These are phyloP conservation scores for Trichopria drosophilae DNA, from an alignment of 2,888 invertebrate genomes.

Conservation along the genomic window DNA sequence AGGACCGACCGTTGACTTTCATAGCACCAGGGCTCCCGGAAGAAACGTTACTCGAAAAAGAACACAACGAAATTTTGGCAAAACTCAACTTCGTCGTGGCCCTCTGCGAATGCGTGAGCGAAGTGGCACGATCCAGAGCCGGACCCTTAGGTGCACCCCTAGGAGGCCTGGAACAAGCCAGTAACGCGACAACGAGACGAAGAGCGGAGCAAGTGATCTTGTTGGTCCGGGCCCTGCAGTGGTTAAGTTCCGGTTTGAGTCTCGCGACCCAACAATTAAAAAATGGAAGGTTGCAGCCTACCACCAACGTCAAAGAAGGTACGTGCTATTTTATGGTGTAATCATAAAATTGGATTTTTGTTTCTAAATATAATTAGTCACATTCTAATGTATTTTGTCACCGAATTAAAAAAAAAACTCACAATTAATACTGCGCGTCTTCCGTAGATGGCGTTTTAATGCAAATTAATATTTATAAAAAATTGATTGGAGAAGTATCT, in stretches of 20 bases:
- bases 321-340: constrained; percentile 23
- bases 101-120: constrained; percentile 91
- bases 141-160: constrained; percentile 70
- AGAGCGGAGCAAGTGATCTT: constrained; percentile 82
- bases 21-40: constrained; percentile 92
- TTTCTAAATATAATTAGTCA: neutral
- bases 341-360: constrained; percentile 7
- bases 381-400: neutral
- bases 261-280: constrained; percentile 86
- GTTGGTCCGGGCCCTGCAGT: constrained; percentile 86
- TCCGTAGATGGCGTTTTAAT: too few species aligned
- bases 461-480: too few species aligned
- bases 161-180: constrained; percentile 49
- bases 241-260: constrained; percentile 91
- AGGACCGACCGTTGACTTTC: constrained; percentile 68
- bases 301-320: constrained; percentile 89
- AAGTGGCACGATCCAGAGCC: constrained; percentile 80
- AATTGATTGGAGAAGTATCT: too few species aligned
- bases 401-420: neutral
- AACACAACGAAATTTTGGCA: constrained; percentile 95
- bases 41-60: constrained; percentile 93
- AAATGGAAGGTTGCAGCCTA: constrained; percentile 83
- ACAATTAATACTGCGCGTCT: too few species aligned
- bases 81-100: constrained; percentile 97
- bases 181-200: constrained; percentile 59